Conservation (phyloP, 2,113 vertebrate species). For the Gavia stellata region DNA sequence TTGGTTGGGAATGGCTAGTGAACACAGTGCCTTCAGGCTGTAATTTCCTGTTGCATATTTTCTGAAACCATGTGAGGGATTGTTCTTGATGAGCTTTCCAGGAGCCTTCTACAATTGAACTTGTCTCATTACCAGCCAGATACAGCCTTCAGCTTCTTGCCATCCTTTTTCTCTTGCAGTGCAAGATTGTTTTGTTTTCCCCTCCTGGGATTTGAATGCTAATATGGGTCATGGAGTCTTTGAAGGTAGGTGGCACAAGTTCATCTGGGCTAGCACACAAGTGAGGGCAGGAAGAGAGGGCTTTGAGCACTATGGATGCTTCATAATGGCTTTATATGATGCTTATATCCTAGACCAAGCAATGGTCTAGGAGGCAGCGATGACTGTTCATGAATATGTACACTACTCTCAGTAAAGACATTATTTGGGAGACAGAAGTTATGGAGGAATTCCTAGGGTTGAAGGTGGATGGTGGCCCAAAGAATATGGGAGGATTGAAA, state of each 20-base stretch:
- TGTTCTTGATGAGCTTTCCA: slow-evolving; percentile 41
- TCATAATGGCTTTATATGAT: background rate
- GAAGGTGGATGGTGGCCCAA: background rate
- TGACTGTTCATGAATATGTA: background rate
- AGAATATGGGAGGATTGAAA: background rate
- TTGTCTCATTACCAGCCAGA: slow-evolving; percentile 24
- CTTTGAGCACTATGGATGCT: background rate
- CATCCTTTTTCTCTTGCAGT: background rate
- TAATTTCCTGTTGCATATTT: slow-evolving; percentile 61
- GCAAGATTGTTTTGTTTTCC: background rate
- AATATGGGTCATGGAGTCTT: background rate
- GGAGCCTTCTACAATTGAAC: slow-evolving; percentile 18
- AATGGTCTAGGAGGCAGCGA: accelerated
- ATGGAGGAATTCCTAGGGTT: background rate
- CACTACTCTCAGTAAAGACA: background rate
- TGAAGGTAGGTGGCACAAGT: background rate
- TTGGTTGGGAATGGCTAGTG: slow-evolving; percentile 23
- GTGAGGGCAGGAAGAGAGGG: background rate
- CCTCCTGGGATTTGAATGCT: background rate
- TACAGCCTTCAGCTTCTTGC: slow-evolving; percentile 24
- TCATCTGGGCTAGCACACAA: background rate
- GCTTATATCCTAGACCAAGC: background rate
- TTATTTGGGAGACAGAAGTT: background rate
- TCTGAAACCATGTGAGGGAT: slow-evolving; percentile 39
- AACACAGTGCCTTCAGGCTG: slow-evolving; percentile 27